A percentile compares a stretch with the other conserved stretches of the same genome.
Conservation (phyloP, 1,140 invertebrate species). For the Laupala kohalensis region DNA sequence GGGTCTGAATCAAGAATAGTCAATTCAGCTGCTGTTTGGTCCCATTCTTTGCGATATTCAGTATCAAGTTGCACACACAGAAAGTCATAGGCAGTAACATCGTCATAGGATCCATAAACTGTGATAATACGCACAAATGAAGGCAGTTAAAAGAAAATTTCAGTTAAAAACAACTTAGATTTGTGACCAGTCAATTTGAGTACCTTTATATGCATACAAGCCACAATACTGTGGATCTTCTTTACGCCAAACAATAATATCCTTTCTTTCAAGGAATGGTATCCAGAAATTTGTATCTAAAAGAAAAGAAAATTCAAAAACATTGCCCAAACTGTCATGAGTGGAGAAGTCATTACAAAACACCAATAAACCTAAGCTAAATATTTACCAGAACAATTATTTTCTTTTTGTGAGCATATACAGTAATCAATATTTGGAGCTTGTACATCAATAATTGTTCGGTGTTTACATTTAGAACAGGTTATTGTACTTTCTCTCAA, state of each 20-base stretch:
- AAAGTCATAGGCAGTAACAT: slow-evolving; percentile 66
- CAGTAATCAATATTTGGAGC: slow-evolving; percentile 20
- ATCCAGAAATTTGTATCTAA: slow-evolving; percentile 46
- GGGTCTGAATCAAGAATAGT: slow-evolving; percentile 52
- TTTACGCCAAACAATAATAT: slow-evolving; percentile 69
- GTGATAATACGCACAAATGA: slow-evolving; percentile 12
- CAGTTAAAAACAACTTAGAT: too few species aligned
- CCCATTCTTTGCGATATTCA: slow-evolving; percentile 65
- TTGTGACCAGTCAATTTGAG: background rate
- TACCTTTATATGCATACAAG: slow-evolving; percentile 66
- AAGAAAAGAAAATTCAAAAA: slow-evolving; percentile 4
- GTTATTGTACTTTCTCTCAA: slow-evolving; percentile 23
- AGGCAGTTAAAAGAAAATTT: background rate
- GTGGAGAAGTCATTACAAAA: background rate
- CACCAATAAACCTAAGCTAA: background rate
- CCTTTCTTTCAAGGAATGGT: slow-evolving; percentile 62
- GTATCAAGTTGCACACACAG: slow-evolving; percentile 67
- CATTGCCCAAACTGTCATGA: too few species aligned
- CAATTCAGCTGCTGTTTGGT: slow-evolving; percentile 57
- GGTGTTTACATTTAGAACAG: slow-evolving; percentile 23
- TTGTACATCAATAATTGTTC: slow-evolving; percentile 23
- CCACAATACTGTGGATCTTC: slow-evolving; percentile 44
- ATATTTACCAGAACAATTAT: background rate
- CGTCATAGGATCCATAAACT: slow-evolving; percentile 69
- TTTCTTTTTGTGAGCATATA: background rate